phyloP scores from a whole-genome alignment of 2,888 invertebrate genomes.

The Sinelater perroti region DNA sequence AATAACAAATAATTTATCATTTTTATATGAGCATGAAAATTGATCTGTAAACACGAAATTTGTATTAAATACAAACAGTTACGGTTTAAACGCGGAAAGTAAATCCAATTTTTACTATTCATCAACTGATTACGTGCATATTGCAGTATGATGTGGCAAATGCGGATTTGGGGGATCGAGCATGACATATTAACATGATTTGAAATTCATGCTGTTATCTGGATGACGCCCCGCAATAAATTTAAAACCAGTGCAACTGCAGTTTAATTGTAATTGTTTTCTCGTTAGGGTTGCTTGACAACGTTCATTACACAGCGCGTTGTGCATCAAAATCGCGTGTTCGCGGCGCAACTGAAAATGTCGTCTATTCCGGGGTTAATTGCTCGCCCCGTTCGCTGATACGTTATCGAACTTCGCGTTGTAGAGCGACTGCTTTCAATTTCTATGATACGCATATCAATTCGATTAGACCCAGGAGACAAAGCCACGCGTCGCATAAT shows the following conservation, averaged over 20 bases:
- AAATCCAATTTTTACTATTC: too few relatives aligned
- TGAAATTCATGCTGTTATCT: conserved; percentile 8
- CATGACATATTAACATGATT: conserved; percentile 2
- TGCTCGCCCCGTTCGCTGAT: neutral
- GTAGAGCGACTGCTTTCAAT: neutral
- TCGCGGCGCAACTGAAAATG: neutral
- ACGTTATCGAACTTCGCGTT: conserved; percentile 7
- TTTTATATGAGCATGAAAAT: too few relatives aligned
- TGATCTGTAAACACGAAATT: too few relatives aligned
- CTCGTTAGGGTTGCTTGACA: conserved; percentile 5
- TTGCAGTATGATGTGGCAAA: neutral
- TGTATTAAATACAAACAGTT: too few relatives aligned
- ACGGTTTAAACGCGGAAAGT: too few relatives aligned
- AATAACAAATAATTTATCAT: too few relatives aligned
- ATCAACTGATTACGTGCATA: too few relatives aligned
- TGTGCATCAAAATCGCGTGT: neutral
- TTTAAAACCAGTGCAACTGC: conserved; percentile 6
- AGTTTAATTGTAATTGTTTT: conserved; percentile 8
- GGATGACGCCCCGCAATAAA: neutral
- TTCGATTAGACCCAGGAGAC: conserved; percentile 7
- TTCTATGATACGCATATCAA: conserved; percentile 12
- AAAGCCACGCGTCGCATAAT: conserved; percentile 13
- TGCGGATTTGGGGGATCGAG: neutral
- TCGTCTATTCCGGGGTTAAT: neutral
- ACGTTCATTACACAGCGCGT: neutral